Percentiles rank a stretch among this genome's conserved stretches.
Conservation (phyloP, 1,140 invertebrate genomes). For the Aphelinus certus region DNA sequence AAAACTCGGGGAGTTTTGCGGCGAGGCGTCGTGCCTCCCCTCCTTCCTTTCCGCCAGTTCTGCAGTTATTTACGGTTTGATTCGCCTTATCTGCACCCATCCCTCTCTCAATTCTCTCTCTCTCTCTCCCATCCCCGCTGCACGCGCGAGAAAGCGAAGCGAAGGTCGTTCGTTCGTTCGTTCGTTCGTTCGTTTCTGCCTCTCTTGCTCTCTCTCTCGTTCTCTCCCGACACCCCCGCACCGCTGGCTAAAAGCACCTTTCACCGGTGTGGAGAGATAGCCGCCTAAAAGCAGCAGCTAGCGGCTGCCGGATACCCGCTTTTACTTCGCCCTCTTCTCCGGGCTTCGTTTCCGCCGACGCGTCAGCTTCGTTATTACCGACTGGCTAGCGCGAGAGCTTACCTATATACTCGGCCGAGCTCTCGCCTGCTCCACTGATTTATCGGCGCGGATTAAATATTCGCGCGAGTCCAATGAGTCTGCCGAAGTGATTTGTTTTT, state of each 20-base stretch:
- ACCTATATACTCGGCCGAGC: slow-evolving; percentile 35
- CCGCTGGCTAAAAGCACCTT: slow-evolving; percentile 28
- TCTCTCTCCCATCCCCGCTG: slow-evolving; percentile 43
- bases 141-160: slow-evolving; percentile 36
- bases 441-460: slow-evolving; percentile 56
- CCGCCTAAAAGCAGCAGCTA: slow-evolving; percentile 49
- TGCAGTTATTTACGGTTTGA: slow-evolving; percentile 67
- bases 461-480: slow-evolving; percentile 45
- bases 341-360: slow-evolving; percentile 49
- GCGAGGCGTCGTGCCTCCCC: slow-evolving; percentile 57
- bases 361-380: slow-evolving; percentile 53
- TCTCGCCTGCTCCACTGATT: slow-evolving; percentile 43
- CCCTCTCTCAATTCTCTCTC: slow-evolving; percentile 54
- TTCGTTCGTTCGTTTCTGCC: too few relatives aligned
- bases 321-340: slow-evolving; percentile 51
- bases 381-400: slow-evolving; percentile 24
- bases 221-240: slow-evolving; percentile 8
- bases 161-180: slow-evolving; percentile 35
- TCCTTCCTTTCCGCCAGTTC: slow-evolving; percentile 57
- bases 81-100: slow-evolving; percentile 64
- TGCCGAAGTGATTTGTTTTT: slow-evolving; percentile 47
- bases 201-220: not conserved
- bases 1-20: slow-evolving; percentile 66
- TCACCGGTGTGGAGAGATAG: slow-evolving; percentile 43
- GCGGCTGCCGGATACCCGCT: slow-evolving; percentile 51